Evolutionary conservation across 2,797 vertebrate species (phyloP), one percentile per base, ranked within the genome.

Genomic region (Poliocrania exsul): DNA sequence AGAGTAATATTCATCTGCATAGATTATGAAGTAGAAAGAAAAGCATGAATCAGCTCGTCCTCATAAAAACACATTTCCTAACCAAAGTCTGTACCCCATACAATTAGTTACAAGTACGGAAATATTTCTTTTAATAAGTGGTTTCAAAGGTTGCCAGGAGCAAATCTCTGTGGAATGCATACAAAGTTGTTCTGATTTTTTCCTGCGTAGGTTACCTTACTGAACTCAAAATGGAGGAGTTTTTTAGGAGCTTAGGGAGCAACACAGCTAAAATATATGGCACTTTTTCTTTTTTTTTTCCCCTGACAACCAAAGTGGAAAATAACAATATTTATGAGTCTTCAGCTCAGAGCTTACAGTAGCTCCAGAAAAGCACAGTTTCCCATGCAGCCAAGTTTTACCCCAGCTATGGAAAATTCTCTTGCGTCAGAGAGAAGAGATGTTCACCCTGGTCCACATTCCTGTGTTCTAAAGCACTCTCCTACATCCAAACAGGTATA

Each of bases 41-140:
- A 93, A 78, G 21, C 38, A 92, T 81, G 80, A 90, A 92, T 92
- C 73, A 90, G 81, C 73, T 94, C 81, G 23, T 79, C 72, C 92
- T 89, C 72, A 69, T 65, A 87, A 71, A 89, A 92, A 77, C 26
- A 49, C 53, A 78, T 75, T 75, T 81, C 58, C 84, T 79, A 90
- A 90, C 40, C 50, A n/a, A 92, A 87, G 49, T 62, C 84, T 65
- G 35, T 74, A 83, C 91, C 72, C 66, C 79, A 81, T 44, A 86
- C 40, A 72, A 79, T 66, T 84, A 81, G 83, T 70, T 92, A 88
- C 47, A 81, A 91, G 54, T 38, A 29, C 3, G 0, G 72, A 94
- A 93, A 86, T 86, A 75, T 26, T 82, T 75, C 35, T 78, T 95
- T 65, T 66, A 90, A 18, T 82, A 86, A 71, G 35, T 67, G 35